Conservation (phyloP, 1,140 invertebrate species). For the Chrysoperla carnea region DNA sequence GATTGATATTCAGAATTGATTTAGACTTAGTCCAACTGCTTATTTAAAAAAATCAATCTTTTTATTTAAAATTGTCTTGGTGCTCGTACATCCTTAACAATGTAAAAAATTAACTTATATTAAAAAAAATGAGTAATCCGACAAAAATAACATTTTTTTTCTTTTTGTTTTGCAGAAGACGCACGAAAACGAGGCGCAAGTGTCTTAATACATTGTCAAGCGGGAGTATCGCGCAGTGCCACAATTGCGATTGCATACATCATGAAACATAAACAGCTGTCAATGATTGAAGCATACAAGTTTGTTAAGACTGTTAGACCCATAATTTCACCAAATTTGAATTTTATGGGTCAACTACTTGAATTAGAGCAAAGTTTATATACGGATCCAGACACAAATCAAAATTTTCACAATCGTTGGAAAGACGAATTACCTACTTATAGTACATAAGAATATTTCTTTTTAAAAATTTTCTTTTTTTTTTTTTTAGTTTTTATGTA, state of each 20-base stretch:
- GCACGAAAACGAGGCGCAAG: constrained; percentile 57
- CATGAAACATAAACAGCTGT: constrained; percentile 72
- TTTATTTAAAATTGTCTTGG: too few species aligned
- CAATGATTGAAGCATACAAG: constrained; percentile 80
- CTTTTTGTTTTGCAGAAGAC: constrained; percentile 54
- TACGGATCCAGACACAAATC: constrained; percentile 19
- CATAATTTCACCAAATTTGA: constrained; percentile 92
- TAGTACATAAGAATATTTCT: too few species aligned
- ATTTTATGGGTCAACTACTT: constrained; percentile 90
- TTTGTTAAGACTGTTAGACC: constrained; percentile 69
- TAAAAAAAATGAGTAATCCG: too few species aligned
- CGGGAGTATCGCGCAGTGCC: constrained; percentile 84
- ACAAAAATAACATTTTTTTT: too few species aligned
- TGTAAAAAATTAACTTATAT: too few species aligned
- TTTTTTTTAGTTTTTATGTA: too few species aligned
- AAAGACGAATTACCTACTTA: too few species aligned
- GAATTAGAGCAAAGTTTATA: constrained; percentile 64
- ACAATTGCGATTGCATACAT: constrained; percentile 91
- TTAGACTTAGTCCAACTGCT: too few species aligned
- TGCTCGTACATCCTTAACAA: too few species aligned
- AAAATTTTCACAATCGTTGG: not conserved
- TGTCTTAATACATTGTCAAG: constrained; percentile 88
- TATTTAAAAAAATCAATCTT: too few species aligned
- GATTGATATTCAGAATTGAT: too few species aligned
- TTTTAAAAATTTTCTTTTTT: too few species aligned